Conservation (phyloP, 2,797 vertebrate genomes). For the Carapus acus region DNA sequence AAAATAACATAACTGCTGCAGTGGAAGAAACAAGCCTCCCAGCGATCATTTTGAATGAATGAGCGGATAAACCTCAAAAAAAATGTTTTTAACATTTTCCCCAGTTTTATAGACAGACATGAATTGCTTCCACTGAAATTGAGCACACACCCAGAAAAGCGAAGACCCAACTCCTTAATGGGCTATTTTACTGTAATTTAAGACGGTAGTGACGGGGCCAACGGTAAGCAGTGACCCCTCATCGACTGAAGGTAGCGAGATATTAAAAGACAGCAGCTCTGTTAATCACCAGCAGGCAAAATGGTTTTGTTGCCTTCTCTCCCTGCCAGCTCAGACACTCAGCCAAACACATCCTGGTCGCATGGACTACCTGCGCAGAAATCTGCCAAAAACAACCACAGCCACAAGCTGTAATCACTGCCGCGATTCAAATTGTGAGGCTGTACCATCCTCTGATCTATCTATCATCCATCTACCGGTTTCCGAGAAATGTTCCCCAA, state of each 20-base stretch:
- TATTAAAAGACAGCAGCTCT: constrained; percentile 16
- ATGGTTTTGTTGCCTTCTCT: constrained; percentile 4
- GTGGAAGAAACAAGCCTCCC: neutral
- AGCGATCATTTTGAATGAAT: constrained; percentile 1
- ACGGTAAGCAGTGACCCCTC: constrained; percentile 47
- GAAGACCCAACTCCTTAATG: constrained; percentile 25
- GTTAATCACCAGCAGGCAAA: constrained; percentile 18
- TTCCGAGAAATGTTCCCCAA: too few species aligned
- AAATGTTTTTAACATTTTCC: constrained; percentile 15
- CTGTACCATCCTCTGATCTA: too few species aligned
- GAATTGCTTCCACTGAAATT: too few species aligned
- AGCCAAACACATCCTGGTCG: too few species aligned
- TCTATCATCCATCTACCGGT: too few species aligned
- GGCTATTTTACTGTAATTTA: constrained; percentile 47
- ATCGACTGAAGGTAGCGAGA: constrained; percentile 27
- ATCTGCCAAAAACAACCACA: too few species aligned
- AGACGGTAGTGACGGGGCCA: constrained; percentile 45
- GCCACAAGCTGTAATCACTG: too few species aligned
- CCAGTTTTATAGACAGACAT: too few species aligned
- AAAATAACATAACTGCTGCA: too few species aligned
- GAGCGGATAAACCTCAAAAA: neutral
- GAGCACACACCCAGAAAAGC: constrained; percentile 43
- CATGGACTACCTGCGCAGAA: too few species aligned
- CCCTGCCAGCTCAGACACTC: constrained; percentile 9
- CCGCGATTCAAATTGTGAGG: too few species aligned